Conservation (phyloP, 2,888 invertebrate genomes). For the Pseudococcus viburni region DNA sequence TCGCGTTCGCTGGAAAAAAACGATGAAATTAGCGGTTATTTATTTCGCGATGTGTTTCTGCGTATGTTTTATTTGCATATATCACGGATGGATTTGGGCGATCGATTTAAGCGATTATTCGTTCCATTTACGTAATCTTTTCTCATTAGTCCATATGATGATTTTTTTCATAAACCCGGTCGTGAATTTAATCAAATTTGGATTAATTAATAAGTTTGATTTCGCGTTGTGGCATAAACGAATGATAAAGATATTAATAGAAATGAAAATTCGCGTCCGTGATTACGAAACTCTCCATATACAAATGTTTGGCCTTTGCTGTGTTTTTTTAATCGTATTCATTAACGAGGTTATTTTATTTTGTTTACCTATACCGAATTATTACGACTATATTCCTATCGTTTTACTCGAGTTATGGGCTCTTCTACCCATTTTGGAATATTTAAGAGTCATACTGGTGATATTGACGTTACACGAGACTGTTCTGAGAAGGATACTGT, state of each 20-base stretch:
- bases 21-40: not conserved
- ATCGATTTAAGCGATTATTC: not conserved
- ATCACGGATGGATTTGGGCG: not conserved
- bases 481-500: not conserved
- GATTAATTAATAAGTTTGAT: not conserved
- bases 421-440: not conserved
- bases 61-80: not conserved
- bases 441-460: not conserved
- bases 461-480: not conserved
- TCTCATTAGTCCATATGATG: not conserved
- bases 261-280: not conserved
- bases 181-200: not conserved
- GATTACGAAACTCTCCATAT: not conserved
- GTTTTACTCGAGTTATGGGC: slow-evolving; percentile 6
- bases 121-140: slow-evolving; percentile 5
- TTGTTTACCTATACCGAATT: not conserved
- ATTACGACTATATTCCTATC: not conserved
- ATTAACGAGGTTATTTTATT: not conserved
- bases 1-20: not conserved
- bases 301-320: not conserved
- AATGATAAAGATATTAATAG: not conserved
- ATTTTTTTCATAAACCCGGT: not conserved
- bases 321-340: not conserved
- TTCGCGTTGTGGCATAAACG: not conserved
- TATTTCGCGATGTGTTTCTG: slow-evolving; percentile 22